A percentile compares a stretch with the other conserved stretches of the same genome.
Conservation (phyloP, 2,888 invertebrate genomes). For the Microplitis manilae region DNA sequence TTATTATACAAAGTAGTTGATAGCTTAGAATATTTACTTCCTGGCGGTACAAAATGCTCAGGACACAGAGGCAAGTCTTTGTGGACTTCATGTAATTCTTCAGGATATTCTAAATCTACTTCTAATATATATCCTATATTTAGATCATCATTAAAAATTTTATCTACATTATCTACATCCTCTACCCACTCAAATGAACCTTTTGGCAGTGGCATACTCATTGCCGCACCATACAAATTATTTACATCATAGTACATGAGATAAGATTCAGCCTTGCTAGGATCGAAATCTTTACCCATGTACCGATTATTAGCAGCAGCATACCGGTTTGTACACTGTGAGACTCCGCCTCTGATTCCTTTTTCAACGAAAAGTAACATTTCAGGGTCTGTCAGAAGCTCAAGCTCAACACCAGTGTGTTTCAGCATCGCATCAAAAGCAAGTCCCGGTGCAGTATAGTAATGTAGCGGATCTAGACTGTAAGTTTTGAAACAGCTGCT, state of each 20-base stretch:
- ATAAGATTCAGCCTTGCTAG: conserved; percentile 49
- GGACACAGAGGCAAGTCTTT: conserved; percentile 59
- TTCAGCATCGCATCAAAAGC: too few relatives aligned
- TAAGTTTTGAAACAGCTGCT: too few relatives aligned
- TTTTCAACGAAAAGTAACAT: conserved; percentile 36
- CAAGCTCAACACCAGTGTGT: too few relatives aligned
- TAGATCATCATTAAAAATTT: not conserved
- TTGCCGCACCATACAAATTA: conserved; percentile 64
- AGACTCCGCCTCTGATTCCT: conserved; percentile 40
- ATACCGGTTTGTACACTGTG: conserved; percentile 38
- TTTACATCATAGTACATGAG: conserved; percentile 63
- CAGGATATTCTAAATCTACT: conserved; percentile 53
- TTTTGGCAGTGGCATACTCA: conserved; percentile 56
- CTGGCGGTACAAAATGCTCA: conserved; percentile 32
- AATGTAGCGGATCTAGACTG: too few relatives aligned
- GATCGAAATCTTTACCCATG: conserved; percentile 27
- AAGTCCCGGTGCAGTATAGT: too few relatives aligned
- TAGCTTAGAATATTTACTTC: conserved; percentile 45
- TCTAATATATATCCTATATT: conserved; percentile 17
- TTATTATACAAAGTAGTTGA: conserved; percentile 14
- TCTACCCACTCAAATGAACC: conserved; percentile 58
- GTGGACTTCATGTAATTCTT: conserved; percentile 59
- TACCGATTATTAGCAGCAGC: conserved; percentile 39
- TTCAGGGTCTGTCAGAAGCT: too few relatives aligned
- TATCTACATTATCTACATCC: conserved; percentile 17